phyloP scores from a whole-genome alignment of 2,797 vertebrate species.

The Gymnodraco acuticeps region DNA sequence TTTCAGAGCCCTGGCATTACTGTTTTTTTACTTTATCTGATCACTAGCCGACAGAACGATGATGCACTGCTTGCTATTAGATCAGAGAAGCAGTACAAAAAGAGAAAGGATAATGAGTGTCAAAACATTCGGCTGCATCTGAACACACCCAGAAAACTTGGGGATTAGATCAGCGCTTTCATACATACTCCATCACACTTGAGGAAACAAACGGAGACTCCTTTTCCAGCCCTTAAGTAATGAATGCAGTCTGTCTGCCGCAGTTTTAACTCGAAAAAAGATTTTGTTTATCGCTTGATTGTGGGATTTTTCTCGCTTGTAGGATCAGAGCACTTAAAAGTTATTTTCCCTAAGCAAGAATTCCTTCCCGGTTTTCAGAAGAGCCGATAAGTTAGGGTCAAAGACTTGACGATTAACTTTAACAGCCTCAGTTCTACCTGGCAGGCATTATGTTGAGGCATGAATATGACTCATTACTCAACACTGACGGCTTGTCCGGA shows the following conservation, averaged over 20 bases:
- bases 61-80: conserved; percentile 36
- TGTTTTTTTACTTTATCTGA: conserved; percentile 5
- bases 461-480: conserved; percentile 60
- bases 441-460: conserved; percentile 38
- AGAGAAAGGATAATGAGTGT: conserved; percentile 36
- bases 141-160: conserved; percentile 38
- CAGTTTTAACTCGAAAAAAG: conserved; percentile 18
- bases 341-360: conserved; percentile 10
- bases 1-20: conserved; percentile 19
- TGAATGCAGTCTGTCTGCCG: conserved; percentile 27
- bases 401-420: conserved; percentile 26
- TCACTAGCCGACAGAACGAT: conserved; percentile 2
- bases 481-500: background rate
- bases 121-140: conserved; percentile 51
- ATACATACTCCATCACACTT: conserved; percentile 35
- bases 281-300: conserved; percentile 50
- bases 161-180: conserved; percentile 56
- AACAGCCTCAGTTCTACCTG: conserved; percentile 38
- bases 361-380: conserved; percentile 13
- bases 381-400: conserved; percentile 48
- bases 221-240: conserved; percentile 32
- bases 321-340: conserved; percentile 42
- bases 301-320: conserved; percentile 10
- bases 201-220: conserved; percentile 28
- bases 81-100: conserved; percentile 38